Base-by-base conservation (phyloP, 2,113 vertebrate genomes). In the Ptychochromis oligacanthus region DNA sequence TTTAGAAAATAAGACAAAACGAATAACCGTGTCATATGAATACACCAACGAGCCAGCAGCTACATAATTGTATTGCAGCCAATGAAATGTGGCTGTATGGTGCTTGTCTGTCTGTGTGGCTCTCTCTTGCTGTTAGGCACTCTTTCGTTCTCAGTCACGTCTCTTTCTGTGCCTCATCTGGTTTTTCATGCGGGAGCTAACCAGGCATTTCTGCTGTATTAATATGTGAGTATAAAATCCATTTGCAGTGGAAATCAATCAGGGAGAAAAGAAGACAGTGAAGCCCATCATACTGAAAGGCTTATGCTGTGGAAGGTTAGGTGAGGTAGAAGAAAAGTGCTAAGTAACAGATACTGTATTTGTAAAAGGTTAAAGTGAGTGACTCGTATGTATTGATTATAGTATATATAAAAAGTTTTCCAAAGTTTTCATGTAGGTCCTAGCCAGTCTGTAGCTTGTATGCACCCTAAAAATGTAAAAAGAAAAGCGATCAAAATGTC, bases 41-140 rank as follows among this genome's bases (percentile, higher is more conserved):
- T 77, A 75, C 55, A 79, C 58, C 85, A 79, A 46, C n/a, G 58
- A 93, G 86, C 87, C 83, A 38, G 74, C 79, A 89, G 83, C 58
- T 78, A 82, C 74, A 87, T 87, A 91, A 93, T 89, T 88, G 67
- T 75, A 78, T 90, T 87, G 84, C 72, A 86, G 74, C 61, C 80
- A 87, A 55, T 87, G 55, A 88, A 88, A 93, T 79, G 67, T 52
- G 46, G 67, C 67, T 72, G 46, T n/a, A 3, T n/a, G 40, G 77
- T 81, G 59, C 18, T 75, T 75, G 75, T 55, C 58, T 82, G 43
- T 70, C 54, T 85, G 20, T 55, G 46, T 58, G 55, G 15, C 28
- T 84, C 22, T 83, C 52, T 61, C 31, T 75, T 18, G 17, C 77
- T 81, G 24, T 83, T 36, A 31, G 54, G 24, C 4, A 1, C 59